phyloP scores from a whole-genome alignment of 1,140 invertebrate genomes.

The Theocolax elegans region DNA sequence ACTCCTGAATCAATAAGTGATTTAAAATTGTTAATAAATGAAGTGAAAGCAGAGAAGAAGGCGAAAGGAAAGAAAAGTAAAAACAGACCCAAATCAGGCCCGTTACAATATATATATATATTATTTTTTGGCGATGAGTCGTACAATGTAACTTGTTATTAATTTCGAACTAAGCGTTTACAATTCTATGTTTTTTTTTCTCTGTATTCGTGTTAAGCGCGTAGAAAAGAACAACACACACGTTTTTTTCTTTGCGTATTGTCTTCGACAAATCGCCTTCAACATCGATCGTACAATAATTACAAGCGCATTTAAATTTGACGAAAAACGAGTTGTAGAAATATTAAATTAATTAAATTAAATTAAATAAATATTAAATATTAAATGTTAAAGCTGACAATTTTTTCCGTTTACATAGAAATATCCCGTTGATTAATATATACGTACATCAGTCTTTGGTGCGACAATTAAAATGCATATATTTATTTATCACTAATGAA shows the following conservation, averaged over 20 bases:
- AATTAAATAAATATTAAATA: no score
- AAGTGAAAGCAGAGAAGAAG: no score
- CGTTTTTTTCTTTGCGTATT: no score
- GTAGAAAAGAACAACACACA: no score
- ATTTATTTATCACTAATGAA: slow-evolving; percentile 32
- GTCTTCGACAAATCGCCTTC: not conserved
- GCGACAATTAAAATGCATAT: slow-evolving; percentile 49
- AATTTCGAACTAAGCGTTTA: slow-evolving; percentile 1
- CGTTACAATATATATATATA: no score
- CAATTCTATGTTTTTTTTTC: no score
- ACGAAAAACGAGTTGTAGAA: slow-evolving; percentile 38
- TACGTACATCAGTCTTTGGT: slow-evolving; percentile 60
- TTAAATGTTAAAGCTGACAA: slow-evolving; percentile 10
- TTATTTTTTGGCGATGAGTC: slow-evolving; percentile 41
- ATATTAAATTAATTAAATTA: no score
- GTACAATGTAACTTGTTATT: slow-evolving; percentile 29
- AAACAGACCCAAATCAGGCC: no score
- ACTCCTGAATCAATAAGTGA: no score
- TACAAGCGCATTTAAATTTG: slow-evolving; percentile 46
- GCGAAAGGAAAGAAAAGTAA: no score
- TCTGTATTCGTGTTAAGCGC: no score
- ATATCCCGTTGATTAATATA: slow-evolving; percentile 43
- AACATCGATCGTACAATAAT: slow-evolving; percentile 49
- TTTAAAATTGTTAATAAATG: no score
- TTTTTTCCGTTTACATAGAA: slow-evolving; percentile 36